Conservation (phyloP, 2,888 invertebrate genomes). For the Aphidoletes aphidimyza region DNA sequence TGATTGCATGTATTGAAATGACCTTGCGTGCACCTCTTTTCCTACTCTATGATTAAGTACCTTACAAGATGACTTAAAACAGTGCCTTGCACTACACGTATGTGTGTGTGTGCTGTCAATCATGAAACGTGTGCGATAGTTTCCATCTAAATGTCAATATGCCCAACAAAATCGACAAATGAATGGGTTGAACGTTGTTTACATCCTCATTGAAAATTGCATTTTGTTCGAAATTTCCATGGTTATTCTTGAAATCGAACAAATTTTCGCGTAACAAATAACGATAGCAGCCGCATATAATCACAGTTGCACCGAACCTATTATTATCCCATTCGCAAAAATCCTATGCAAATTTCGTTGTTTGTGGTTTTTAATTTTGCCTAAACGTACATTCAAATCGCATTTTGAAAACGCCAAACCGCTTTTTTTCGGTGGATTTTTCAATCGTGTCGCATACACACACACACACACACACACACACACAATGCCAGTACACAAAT, state of each 20-base stretch:
- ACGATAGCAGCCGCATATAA: neutral
- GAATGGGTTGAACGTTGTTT: neutral
- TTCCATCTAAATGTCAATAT: neutral
- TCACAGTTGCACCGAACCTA: conserved; percentile 20
- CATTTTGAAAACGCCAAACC: neutral
- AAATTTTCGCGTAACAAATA: neutral
- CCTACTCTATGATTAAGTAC: neutral
- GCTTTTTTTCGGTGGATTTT: neutral
- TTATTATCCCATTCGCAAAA: neutral
- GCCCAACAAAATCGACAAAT: neutral
- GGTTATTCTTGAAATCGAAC: conserved; percentile 32
- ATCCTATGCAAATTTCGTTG: conserved; percentile 11
- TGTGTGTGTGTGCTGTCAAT: neutral
- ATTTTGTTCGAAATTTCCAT: conserved; percentile 27
- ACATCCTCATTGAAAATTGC: neutral
- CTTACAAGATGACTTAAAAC: neutral
- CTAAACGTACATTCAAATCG: neutral
- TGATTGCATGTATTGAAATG: conserved; percentile 8
- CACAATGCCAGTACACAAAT: neutral
- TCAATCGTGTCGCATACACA: conserved; percentile 39
- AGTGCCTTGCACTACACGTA: no score
- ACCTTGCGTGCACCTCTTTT: neutral
- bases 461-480: conserved; percentile 1
- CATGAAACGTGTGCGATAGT: neutral
- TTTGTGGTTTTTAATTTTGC: neutral